Percentiles rank a stretch among this genome's conserved stretches.
phyloP scores from a whole-genome alignment of 2,113 vertebrate genomes.

The Catharus minimus region DNA sequence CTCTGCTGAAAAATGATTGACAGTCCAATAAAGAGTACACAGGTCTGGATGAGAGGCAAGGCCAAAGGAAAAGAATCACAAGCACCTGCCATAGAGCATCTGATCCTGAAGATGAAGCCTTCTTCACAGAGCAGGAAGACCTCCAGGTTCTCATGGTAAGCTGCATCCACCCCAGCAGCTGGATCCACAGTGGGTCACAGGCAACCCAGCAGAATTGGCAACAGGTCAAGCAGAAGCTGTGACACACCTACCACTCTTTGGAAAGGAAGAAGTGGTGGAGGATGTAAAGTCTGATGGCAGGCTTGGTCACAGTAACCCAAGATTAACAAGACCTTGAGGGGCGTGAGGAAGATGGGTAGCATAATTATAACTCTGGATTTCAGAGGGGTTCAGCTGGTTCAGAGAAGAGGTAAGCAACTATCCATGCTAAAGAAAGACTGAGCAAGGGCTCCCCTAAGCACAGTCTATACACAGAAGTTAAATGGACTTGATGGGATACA shows the following conservation, averaged over 20 bases:
- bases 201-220: background rate
- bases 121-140: background rate
- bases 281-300: background rate
- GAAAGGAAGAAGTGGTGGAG: background rate
- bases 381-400: background rate
- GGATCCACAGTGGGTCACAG: accelerated
- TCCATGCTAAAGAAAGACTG: background rate
- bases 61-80: background rate
- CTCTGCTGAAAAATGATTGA: background rate
- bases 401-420: background rate
- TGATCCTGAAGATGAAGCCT: background rate
- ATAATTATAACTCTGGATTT: background rate
- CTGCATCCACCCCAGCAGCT: background rate
- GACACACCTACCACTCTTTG: background rate
- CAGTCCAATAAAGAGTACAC: background rate
- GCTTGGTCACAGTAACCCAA: background rate
- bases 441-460: background rate
- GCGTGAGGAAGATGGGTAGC: background rate
- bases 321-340: background rate
- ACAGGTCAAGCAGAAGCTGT: background rate
- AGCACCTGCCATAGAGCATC: background rate
- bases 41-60: background rate
- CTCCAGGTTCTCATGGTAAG: background rate
- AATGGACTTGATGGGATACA: background rate
- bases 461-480: background rate